Percentiles rank a stretch among this genome's conserved stretches.
Evolutionary conservation across 2,113 vertebrate species (phyloP).

Genomic region (Rhinichthys klamathensis): DNA sequence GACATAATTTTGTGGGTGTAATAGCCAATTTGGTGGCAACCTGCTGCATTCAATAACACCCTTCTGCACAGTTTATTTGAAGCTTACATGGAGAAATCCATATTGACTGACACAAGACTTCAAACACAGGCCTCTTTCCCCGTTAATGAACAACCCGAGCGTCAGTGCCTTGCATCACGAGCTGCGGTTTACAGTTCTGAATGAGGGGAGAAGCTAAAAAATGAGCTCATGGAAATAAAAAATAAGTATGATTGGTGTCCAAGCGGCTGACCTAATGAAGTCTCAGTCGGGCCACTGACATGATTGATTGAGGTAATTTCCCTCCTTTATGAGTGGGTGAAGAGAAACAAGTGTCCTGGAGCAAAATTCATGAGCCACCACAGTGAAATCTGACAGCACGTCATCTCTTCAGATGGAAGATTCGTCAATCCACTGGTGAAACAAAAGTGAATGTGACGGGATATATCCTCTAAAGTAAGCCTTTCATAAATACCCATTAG

Average conservation of each 20-base stretch:
- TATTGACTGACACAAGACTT: not conserved
- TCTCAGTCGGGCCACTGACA: conserved; percentile 51
- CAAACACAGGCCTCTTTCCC: conserved; percentile 15
- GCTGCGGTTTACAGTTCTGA: conserved; percentile 7
- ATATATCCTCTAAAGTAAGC: conserved; percentile 24
- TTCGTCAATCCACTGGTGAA: conserved; percentile 9
- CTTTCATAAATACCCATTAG: conserved; percentile 26
- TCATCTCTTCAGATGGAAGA: not conserved
- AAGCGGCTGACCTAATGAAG: conserved; percentile 62
- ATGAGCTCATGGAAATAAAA: conserved; percentile 62
- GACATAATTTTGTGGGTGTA: conserved; percentile 3
- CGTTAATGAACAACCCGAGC: conserved; percentile 13
- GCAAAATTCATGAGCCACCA: conserved; percentile 54
- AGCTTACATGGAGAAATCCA: conserved; percentile 9
- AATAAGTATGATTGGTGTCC: conserved; percentile 55
- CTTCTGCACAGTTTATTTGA: not conserved
- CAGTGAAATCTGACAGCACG: conserved; percentile 30
- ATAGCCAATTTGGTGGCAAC: conserved; percentile 22
- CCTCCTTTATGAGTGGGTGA: conserved; percentile 44
- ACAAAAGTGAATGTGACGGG: conserved; percentile 30
- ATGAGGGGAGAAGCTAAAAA: conserved; percentile 50
- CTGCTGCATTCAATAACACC: conserved; percentile 10
- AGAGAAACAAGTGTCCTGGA: conserved; percentile 54
- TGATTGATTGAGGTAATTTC: conserved; percentile 63
- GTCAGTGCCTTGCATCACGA: conserved; percentile 1